phyloP scores from a whole-genome alignment of 2,113 vertebrate species.

The Mastomys coucha region DNA sequence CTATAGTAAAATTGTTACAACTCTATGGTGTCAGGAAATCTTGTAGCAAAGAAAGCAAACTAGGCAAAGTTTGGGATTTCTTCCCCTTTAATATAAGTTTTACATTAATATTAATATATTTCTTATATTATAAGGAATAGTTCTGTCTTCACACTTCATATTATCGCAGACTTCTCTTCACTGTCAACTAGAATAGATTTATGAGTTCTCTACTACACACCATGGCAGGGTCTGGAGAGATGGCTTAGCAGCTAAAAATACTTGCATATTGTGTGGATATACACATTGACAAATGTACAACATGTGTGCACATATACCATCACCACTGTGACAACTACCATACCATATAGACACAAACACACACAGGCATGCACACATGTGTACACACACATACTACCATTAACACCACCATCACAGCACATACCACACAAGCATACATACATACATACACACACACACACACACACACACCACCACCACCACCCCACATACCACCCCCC shows the following conservation, averaged over 20 bases:
- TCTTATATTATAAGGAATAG: not conserved
- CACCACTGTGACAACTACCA: not conserved
- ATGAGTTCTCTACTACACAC: not conserved
- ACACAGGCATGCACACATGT: not conserved
- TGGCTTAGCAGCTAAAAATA: not conserved
- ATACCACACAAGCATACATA: not conserved
- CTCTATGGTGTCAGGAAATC: not conserved
- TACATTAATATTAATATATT: not conserved
- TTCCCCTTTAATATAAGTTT: not conserved
- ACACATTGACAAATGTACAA: not conserved
- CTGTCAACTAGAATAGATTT: not conserved
- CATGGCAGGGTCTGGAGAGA: not conserved
- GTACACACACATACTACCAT: not conserved
- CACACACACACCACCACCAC: no score
- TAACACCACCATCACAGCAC: not conserved
- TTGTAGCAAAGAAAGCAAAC: conserved; percentile 3
- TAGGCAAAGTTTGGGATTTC: not conserved
- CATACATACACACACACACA: not conserved
- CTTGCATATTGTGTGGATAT: not conserved
- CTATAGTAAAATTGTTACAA: not conserved
- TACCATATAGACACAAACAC: not conserved
- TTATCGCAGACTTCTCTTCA: not conserved
- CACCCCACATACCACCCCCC: not conserved
- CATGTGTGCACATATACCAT: not conserved
- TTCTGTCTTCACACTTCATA: not conserved